phyloP scores from a whole-genome alignment of 2,113 vertebrate genomes.

The Bolborhynchus lineola region DNA sequence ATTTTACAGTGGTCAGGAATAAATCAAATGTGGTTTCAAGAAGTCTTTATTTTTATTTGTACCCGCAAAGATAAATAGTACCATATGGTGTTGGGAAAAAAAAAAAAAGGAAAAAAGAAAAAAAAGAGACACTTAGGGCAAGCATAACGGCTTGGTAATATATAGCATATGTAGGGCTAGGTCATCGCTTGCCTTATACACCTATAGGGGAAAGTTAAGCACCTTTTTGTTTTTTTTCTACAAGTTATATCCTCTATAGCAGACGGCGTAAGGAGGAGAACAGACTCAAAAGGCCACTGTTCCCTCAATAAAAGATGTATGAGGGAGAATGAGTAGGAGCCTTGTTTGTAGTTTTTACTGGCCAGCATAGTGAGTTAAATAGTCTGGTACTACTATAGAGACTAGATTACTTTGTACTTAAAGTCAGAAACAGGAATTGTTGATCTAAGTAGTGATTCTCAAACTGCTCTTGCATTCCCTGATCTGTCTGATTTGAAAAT shows the following conservation, averaged over 20 bases:
- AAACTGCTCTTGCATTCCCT: neutral
- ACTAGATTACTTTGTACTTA: neutral
- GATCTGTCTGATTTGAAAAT: neutral
- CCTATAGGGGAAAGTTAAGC: conserved; percentile 10
- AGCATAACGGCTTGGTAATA: conserved; percentile 44
- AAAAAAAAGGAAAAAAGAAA: neutral
- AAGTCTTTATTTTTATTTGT: conserved; percentile 65
- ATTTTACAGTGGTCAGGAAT: conserved; percentile 64
- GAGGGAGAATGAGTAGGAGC: neutral
- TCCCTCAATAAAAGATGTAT: neutral
- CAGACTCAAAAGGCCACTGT: neutral
- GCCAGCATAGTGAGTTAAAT: neutral
- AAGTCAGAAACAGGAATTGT: neutral
- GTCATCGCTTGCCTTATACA: neutral
- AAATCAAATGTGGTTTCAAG: conserved; percentile 57
- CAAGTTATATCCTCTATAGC: neutral
- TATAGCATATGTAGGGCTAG: conserved; percentile 25
- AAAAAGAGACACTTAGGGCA: neutral
- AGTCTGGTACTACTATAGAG: neutral
- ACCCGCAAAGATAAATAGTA: conserved; percentile 49
- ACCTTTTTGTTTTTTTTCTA: conserved; percentile 5
- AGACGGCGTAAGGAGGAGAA: neutral
- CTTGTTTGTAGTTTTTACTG: neutral
- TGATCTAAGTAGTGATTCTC: neutral
- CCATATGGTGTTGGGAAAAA: conserved; percentile 23